Conservation (phyloP, 1,140 invertebrate species). For the Oncopeltus fasciatus region DNA sequence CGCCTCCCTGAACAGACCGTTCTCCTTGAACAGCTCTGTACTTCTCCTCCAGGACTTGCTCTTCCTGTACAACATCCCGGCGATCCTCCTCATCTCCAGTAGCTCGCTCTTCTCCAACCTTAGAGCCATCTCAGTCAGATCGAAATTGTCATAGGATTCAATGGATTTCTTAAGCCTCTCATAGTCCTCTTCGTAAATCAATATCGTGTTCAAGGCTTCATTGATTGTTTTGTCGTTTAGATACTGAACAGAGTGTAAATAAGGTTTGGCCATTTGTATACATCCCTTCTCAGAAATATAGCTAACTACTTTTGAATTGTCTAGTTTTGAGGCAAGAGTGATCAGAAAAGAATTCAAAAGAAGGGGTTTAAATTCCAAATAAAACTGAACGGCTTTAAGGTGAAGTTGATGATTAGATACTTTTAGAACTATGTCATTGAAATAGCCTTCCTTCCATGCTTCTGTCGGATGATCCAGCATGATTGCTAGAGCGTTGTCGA, state of each 20-base stretch:
- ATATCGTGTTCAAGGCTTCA: neutral
- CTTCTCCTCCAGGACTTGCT: conserved; percentile 99
- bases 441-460: conserved; percentile 97
- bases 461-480: conserved; percentile 99
- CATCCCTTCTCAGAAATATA: neutral
- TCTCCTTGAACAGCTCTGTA: conserved; percentile 97
- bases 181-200: neutral
- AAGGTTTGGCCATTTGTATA: neutral
- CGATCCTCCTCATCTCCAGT: neutral
- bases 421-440: conserved; percentile 98
- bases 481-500: conserved; percentile 94
- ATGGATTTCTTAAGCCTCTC: neutral
- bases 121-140: neutral
- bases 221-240: neutral
- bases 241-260: neutral
- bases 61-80: conserved; percentile 62
- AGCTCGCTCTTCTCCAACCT: neutral
- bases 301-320: neutral
- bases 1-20: conserved; percentile 91
- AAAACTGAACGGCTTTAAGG: conserved; percentile 98
- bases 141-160: neutral
- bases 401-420: conserved; percentile 97
- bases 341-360: conserved; percentile 90
- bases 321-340: conserved; percentile 57
- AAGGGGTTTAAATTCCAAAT: conserved; percentile 93